Evolutionary conservation across 2,888 invertebrate genomes (phyloP).

Genomic region (Eristalis pertinax): DNA sequence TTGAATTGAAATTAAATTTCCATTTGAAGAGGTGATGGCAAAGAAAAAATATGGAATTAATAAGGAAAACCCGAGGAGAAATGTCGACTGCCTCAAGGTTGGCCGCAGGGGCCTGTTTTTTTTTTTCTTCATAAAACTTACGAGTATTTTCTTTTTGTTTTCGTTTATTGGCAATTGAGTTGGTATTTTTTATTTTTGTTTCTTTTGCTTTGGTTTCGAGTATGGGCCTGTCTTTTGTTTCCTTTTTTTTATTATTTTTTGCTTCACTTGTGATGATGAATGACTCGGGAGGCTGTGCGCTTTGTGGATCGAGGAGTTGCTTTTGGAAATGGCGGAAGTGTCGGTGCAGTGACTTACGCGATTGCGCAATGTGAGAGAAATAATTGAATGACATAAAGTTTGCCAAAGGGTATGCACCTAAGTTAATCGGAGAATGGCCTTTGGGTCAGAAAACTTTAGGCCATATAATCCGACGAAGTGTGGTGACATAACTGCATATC

Average conservation of each 20-base stretch:
- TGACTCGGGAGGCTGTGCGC: not conserved
- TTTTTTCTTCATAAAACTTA: no score
- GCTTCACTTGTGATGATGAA: not conserved
- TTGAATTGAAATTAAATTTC: conserved; percentile 66
- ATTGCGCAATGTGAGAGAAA: not conserved
- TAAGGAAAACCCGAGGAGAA: conserved; percentile 66
- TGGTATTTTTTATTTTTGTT: not conserved
- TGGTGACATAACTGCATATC: not conserved
- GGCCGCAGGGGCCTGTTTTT: conserved; percentile 31
- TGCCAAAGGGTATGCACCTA: not conserved
- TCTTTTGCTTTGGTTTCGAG: not conserved
- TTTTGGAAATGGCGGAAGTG: not conserved
- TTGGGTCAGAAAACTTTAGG: not conserved
- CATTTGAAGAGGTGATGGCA: conserved; percentile 52
- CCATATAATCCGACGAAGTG: not conserved
- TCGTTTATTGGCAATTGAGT: not conserved
- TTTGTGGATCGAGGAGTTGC: not conserved
- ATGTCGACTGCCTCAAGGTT: conserved; percentile 63
- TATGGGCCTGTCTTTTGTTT: conserved; percentile 29
- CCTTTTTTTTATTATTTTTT: not conserved
- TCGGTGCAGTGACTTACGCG: not conserved
- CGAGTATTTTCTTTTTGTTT: not conserved
- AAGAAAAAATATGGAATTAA: conserved; percentile 59
- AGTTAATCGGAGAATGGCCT: not conserved
- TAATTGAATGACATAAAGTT: conserved; percentile 12